These are phyloP conservation scores for Heliconius erato DNA, from an alignment of 2,888 invertebrate genomes.

Conservation along the genomic window DNA sequence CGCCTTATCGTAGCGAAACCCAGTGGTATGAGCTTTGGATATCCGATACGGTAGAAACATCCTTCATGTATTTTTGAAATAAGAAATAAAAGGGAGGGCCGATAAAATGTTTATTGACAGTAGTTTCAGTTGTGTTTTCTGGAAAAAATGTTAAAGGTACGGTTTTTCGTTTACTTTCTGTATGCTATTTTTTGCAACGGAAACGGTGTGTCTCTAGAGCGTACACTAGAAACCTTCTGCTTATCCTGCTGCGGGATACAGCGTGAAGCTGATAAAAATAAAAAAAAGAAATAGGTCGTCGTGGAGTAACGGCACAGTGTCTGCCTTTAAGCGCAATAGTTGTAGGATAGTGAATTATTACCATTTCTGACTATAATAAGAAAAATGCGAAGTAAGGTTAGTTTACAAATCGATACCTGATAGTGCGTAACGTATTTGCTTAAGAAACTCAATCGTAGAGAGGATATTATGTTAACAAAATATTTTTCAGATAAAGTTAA, in stretches of 20 bases:
- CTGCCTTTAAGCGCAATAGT: background rate
- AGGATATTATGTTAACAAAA: too few species aligned
- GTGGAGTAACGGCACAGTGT: background rate
- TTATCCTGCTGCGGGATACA: too few species aligned
- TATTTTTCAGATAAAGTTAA: too few species aligned
- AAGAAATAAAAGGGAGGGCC: slow-evolving; percentile 19
- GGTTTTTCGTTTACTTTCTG: background rate
- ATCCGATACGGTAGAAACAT: slow-evolving; percentile 19
- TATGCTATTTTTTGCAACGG: too few species aligned
- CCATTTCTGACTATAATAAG: background rate
- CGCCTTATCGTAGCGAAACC: slow-evolving; percentile 5
- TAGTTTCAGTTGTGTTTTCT: background rate
- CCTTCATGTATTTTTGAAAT: slow-evolving; percentile 24
- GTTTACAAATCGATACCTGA: too few species aligned
- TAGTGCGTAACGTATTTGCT: too few species aligned
- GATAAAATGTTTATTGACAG: slow-evolving; percentile 12
- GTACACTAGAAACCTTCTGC: too few species aligned
- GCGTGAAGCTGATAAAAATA: too few species aligned
- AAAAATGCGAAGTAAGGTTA: too few species aligned
- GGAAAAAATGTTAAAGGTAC: too few species aligned
- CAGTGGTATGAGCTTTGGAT: slow-evolving; percentile 16
- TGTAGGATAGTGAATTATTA: background rate
- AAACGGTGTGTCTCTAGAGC: too few species aligned
- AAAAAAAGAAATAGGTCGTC: background rate
- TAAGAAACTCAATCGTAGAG: too few species aligned